Evolutionary conservation across 2,113 vertebrate genomes (phyloP), one percentile per base, ranked within the genome.

Genomic region (Procavia capensis): DNA sequence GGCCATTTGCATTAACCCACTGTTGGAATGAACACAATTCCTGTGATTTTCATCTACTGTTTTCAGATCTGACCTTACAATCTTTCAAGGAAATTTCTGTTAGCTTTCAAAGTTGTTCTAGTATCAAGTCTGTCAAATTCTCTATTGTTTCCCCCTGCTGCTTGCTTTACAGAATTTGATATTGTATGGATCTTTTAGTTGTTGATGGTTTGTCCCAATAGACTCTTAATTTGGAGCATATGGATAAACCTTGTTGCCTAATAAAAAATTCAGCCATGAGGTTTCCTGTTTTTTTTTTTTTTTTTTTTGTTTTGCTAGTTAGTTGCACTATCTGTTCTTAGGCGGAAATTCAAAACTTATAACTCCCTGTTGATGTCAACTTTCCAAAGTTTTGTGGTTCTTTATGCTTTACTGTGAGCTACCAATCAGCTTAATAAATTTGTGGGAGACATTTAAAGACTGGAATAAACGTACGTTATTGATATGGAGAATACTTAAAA

Each of bases 351-450:
- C 24, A 88, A 45, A 43, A 3, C 10, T 34, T 68, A 27, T 54
- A 66, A 7, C 75, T 34, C 31, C 16, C 22, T 34, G 14, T 19
- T 96, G 39, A 68, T 50, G 22, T 5, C 57, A 94, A 89, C 39
- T 39, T 70, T 31, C 47, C 9, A 85, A 31, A 88, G 79, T 76
- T 85, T 68, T 76, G 29, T 90, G 47, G n/a, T 50, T 89, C 36
- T 34, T 75, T 61, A 34, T 57, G 43, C 19, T 89, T 92, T 81
- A 50, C 9, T 74, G 27, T 79, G 19, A 84, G 27, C 13, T 88
- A 59, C 78, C 86, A 11, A 72, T 93, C 83, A 87, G 66, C 36
- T 90, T 93, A 24, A 78, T 70, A 81, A 90, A 66, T 86, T 86
- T 85, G 31, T 78, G 13, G 41, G 70, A 45, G 76, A 63, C 74